Evolutionary conservation across 2,888 invertebrate species (phyloP).

Genomic region (Pandemis corylana): DNA sequence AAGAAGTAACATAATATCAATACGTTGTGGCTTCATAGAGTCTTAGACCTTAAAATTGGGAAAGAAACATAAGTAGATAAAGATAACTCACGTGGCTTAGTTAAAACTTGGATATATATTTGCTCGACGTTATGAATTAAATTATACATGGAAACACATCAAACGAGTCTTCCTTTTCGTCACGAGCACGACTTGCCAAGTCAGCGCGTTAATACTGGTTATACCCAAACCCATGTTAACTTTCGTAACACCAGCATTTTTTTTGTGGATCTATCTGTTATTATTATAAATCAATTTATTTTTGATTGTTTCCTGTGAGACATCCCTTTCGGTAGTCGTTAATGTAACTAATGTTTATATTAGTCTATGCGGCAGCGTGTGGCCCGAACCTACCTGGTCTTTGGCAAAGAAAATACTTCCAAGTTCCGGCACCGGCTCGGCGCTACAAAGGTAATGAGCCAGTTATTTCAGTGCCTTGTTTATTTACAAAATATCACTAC

Average conservation of each 20-base stretch:
- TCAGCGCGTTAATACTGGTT: too few relatives aligned
- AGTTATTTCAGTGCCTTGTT: constrained; percentile 84
- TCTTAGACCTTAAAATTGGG: too few relatives aligned
- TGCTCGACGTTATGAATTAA: too few relatives aligned
- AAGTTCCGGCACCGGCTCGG: constrained; percentile 67
- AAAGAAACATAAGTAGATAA: too few relatives aligned
- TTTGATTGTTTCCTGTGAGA: constrained; percentile 29
- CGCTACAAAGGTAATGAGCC: constrained; percentile 82
- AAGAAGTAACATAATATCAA: too few relatives aligned
- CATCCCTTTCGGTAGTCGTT: constrained; percentile 14
- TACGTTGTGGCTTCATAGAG: too few relatives aligned
- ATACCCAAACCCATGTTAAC: background rate
- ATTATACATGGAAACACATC: too few relatives aligned
- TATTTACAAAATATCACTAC: constrained; percentile 85
- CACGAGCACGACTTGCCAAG: too few relatives aligned
- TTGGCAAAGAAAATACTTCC: constrained; percentile 63
- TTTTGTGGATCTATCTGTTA: background rate
- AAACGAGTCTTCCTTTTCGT: too few relatives aligned
- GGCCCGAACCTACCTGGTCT: constrained; percentile 37
- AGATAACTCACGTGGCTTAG: too few relatives aligned
- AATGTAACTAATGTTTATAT: constrained; percentile 30
- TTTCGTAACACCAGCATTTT: background rate
- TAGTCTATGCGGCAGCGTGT: constrained; percentile 35
- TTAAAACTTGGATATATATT: too few relatives aligned
- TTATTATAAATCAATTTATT: constrained; percentile 24